A percentile compares a stretch with the other conserved stretches of the same genome.
Conservation (phyloP, 2,113 vertebrate genomes). For the Atrichornis clamosus region DNA sequence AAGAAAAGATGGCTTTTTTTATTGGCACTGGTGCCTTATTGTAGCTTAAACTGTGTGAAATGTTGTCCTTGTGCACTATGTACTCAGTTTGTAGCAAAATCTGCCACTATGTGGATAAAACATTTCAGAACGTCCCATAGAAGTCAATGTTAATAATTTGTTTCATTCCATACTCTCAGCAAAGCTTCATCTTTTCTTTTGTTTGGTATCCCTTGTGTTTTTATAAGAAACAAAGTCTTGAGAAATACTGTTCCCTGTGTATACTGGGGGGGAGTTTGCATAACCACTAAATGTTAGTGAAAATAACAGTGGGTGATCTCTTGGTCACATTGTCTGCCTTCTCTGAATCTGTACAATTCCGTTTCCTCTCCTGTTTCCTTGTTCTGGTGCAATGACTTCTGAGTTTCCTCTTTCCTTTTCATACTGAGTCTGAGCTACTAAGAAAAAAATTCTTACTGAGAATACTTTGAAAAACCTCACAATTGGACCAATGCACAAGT, state of each 20-base stretch:
- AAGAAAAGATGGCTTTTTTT: neutral
- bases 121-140: neutral
- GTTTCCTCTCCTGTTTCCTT: neutral
- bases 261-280: accelerated
- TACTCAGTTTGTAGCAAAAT: neutral
- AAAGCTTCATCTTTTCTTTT: neutral
- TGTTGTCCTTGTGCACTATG: neutral
- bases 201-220: neutral
- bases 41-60: neutral
- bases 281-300: neutral
- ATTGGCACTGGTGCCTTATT: neutral
- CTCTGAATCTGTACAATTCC: neutral
- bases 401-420: neutral
- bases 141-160: neutral
- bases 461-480: neutral
- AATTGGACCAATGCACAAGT: neutral
- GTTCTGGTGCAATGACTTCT: neutral
- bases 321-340: neutral
- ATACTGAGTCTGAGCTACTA: neutral
- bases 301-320: neutral
- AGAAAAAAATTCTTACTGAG: neutral
- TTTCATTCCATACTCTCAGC: neutral
- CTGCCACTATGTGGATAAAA: neutral
- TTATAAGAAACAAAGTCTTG: neutral
- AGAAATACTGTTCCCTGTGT: neutral